phyloP scores from a whole-genome alignment of 2,888 invertebrate genomes.

The Epicampocera succincta region DNA sequence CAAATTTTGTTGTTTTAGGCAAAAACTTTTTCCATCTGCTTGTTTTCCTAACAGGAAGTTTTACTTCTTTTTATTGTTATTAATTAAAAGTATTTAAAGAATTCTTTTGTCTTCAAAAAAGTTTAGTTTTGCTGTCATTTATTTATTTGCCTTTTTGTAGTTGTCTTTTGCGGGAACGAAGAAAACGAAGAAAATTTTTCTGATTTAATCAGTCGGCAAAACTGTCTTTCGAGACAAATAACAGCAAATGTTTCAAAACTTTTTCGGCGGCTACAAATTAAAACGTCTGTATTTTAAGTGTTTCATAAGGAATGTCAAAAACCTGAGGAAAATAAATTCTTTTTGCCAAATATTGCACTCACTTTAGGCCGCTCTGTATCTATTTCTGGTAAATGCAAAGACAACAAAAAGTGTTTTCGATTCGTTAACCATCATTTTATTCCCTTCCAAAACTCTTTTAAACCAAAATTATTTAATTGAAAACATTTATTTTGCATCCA shows the following conservation, averaged over 20 bases:
- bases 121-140: conserved; percentile 42
- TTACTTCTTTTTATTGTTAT: conserved; percentile 23
- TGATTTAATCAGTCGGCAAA: conserved; percentile 33
- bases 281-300: no score
- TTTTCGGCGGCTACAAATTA: background rate
- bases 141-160: conserved; percentile 33
- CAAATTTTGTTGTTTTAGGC: conserved; percentile 36
- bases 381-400: no score
- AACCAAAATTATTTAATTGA: conserved; percentile 20
- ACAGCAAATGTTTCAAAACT: conserved; percentile 57
- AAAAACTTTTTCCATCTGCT: conserved; percentile 29
- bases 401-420: no score
- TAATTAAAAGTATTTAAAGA: conserved; percentile 52
- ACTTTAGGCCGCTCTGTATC: no score
- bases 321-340: no score
- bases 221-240: conserved; percentile 26
- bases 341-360: no score
- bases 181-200: conserved; percentile 25
- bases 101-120: conserved; percentile 49
- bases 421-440: background rate
- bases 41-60: conserved; percentile 3
- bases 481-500: background rate
- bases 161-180: conserved; percentile 14
- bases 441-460: background rate
- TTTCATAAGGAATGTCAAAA: no score